phyloP scores from a whole-genome alignment of 37 sponge, comb jelly and placozoan species.

The Hexactinellida sp. region DNA sequence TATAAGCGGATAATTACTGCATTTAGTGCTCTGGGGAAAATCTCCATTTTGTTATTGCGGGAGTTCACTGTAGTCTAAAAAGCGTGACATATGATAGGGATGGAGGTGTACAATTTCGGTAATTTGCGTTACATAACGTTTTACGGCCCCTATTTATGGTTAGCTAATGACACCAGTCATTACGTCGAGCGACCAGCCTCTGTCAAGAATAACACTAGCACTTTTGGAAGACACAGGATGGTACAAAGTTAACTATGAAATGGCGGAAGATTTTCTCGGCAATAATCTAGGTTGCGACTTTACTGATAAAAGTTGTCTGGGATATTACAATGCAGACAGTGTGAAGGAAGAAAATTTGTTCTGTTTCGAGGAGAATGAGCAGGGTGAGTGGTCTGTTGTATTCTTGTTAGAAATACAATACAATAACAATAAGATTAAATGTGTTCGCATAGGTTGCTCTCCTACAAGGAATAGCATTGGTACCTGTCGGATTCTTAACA shows the following conservation, averaged over 20 bases:
- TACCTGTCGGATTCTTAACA: not conserved
- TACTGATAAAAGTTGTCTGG: not conserved
- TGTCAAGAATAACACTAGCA: conserved; percentile 4
- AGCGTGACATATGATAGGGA: too few relatives aligned
- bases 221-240: not conserved
- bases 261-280: not conserved
- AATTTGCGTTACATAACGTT: too few relatives aligned
- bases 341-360: not conserved
- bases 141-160: not conserved
- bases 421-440: not conserved
- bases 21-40: too few relatives aligned
- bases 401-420: not conserved
- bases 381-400: not conserved
- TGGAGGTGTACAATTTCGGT: too few relatives aligned
- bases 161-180: not conserved
- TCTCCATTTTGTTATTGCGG: too few relatives aligned
- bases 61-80: too few relatives aligned
- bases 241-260: not conserved
- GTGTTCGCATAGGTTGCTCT: not conserved
- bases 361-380: not conserved
- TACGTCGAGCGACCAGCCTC: not conserved
- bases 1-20: too few relatives aligned
- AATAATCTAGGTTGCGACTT: not conserved
- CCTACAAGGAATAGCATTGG: not conserved
- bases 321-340: not conserved